phyloP scores from a whole-genome alignment of 2,797 vertebrate species.

The Poliocrania exsul region DNA sequence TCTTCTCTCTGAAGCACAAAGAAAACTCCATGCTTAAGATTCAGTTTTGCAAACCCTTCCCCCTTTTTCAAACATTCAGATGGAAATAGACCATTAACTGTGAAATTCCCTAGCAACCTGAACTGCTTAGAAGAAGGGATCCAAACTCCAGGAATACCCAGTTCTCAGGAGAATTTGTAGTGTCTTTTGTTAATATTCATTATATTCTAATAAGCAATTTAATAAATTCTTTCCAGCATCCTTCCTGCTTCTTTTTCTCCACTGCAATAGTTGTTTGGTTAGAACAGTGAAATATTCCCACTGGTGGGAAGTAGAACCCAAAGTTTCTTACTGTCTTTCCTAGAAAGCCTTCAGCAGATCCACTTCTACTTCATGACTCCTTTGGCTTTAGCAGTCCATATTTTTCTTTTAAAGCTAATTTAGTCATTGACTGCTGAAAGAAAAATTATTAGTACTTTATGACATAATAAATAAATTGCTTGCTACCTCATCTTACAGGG shows the following conservation, averaged over 20 bases:
- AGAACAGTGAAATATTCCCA: neutral
- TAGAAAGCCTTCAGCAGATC: conserved; percentile 30
- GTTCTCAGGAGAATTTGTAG: neutral
- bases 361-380: neutral
- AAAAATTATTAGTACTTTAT: neutral
- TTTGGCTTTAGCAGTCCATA: neutral
- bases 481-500: neutral
- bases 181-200: conserved; percentile 40
- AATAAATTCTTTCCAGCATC: neutral
- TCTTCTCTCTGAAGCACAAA: neutral
- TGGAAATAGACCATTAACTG: conserved; percentile 40
- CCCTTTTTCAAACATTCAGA: conserved; percentile 29
- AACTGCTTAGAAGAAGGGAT: conserved; percentile 14
- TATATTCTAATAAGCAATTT: neutral
- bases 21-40: neutral
- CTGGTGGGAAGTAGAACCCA: neutral
- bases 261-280: neutral
- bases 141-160: neutral
- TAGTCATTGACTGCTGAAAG: conserved; percentile 13
- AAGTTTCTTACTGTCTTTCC: neutral
- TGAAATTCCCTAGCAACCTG: conserved; percentile 46
- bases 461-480: neutral
- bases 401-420: neutral
- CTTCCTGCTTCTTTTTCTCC: neutral
- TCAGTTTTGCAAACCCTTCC: conserved; percentile 28